Percentiles rank a stretch among this genome's conserved stretches.
These are phyloP conservation scores for Zelleria hepariella DNA, from an alignment of 2,888 invertebrate species.

Conservation along the genomic window DNA sequence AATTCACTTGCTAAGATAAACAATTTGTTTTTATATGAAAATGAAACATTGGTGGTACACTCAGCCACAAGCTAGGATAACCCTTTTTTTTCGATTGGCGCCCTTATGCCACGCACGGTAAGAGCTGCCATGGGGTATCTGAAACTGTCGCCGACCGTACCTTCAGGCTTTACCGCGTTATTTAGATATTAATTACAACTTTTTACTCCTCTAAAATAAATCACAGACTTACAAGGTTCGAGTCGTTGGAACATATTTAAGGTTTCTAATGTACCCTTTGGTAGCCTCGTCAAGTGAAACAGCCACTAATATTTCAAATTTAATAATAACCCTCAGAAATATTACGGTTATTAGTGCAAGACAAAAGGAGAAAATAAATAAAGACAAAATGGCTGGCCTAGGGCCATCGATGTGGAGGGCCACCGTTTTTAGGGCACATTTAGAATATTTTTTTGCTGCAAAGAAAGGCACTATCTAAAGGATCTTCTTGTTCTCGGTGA, in stretches of 20 bases:
- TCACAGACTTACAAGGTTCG: neutral
- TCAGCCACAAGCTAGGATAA: too few species aligned
- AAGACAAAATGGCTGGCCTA: constrained; percentile 45
- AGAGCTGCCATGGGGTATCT: too few species aligned
- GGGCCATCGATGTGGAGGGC: constrained; percentile 48
- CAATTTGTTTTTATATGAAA: too few species aligned
- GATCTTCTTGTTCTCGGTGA: constrained; percentile 45
- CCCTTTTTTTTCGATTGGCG: too few species aligned
- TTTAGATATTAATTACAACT: neutral
- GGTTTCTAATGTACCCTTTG: neutral
- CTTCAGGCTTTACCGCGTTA: neutral
- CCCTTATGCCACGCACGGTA: too few species aligned
- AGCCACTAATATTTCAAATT: constrained; percentile 39
- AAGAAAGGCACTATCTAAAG: constrained; percentile 43
- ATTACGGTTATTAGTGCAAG: constrained; percentile 53
- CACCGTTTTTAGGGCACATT: constrained; percentile 55
- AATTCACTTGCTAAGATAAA: too few species aligned
- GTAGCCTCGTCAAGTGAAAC: neutral
- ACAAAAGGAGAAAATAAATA: constrained; percentile 40
- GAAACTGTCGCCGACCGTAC: neutral
- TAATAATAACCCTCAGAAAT: constrained; percentile 42
- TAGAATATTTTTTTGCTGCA: constrained; percentile 39
- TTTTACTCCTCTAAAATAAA: neutral
- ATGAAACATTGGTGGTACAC: too few species aligned
- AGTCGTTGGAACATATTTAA: neutral